Percentiles rank a stretch among this genome's conserved stretches.
These are phyloP conservation scores for Stomorhina lunata DNA, from an alignment of 2,888 invertebrate genomes.

Conservation along the genomic window DNA sequence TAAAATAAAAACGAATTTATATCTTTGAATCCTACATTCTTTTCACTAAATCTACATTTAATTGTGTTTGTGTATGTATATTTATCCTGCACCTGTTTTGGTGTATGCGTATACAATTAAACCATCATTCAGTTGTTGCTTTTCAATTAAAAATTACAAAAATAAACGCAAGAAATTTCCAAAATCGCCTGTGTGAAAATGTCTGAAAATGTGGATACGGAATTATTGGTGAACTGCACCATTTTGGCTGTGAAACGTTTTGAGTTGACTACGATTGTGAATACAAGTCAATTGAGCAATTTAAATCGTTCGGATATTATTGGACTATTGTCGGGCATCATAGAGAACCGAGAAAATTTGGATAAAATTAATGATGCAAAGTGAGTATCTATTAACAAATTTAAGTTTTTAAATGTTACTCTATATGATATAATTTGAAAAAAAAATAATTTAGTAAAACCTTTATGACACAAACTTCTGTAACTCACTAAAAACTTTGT, in stretches of 20 bases:
- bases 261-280: constrained; percentile 74
- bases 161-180: background rate
- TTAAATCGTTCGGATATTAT: constrained; percentile 78
- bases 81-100: too few relatives aligned
- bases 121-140: background rate
- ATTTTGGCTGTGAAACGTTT: constrained; percentile 78
- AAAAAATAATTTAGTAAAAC: too few relatives aligned
- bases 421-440: too few relatives aligned
- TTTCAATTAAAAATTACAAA: background rate
- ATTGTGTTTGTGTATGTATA: background rate
- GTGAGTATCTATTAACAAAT: constrained; percentile 70
- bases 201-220: constrained; percentile 78
- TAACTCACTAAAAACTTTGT: too few relatives aligned
- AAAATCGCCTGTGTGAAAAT: constrained; percentile 51
- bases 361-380: constrained; percentile 76
- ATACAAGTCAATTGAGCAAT: constrained; percentile 72
- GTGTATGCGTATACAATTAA: background rate
- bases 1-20: background rate
- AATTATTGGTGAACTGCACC: constrained; percentile 78
- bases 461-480: too few relatives aligned
- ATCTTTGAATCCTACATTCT: background rate
- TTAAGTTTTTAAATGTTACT: too few relatives aligned
- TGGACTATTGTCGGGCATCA: constrained; percentile 75
- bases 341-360: constrained; percentile 76
- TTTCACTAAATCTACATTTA: background rate